Base-by-base conservation (phyloP, 2,888 invertebrate genomes). In the Argyresthia albistria region DNA sequence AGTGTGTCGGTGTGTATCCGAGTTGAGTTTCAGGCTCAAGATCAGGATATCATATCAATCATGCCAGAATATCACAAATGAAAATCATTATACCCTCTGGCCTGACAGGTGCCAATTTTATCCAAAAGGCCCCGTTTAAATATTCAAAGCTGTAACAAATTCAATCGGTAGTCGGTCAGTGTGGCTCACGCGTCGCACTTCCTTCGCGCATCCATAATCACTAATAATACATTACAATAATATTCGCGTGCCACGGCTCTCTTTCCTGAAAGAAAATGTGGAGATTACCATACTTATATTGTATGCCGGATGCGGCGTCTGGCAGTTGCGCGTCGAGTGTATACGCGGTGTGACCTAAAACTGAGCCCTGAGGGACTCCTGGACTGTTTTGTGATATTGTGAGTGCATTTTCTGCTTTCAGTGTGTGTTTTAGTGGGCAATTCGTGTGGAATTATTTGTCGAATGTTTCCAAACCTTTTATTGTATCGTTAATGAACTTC, bases 221-320 rank as follows among this genome's bases (percentile, higher is more conserved):
- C 62, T 71, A 71, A 73, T 76, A 64, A 72, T 66, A 65, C 36
- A 43, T 68, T 68, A 69, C 68, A 64, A 61, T 65, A 59, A 48
- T 37, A 54, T 54, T 75, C 60, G 80, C 83, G 77, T 81, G 78
- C 60, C 43, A 25, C 25, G 48, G 53, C 57, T 54, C 64, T 57
- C 70, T 73, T 84, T 81, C 81, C 82, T 81, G 80, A 76, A 65
- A 64, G 69, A 69, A 79, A 77, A 77, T 74, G 71, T 15, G 73
- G 68, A 72, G 69, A 75, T 77, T 73, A 76, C 68, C 77, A 78
- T 82, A 79, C 74, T 75, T 76, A 81, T 76, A 77, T 67, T 43
- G 43, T 51, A 10, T n/a, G 14, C 35, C 35, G 36, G 45, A 51
- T 45, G 35, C 35, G 12, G 51, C 7, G 14, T n/a, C 43, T 16